Evolutionary conservation across 2,797 vertebrate genomes (phyloP).

Genomic region (Muraenolepis orangiensis): DNA sequence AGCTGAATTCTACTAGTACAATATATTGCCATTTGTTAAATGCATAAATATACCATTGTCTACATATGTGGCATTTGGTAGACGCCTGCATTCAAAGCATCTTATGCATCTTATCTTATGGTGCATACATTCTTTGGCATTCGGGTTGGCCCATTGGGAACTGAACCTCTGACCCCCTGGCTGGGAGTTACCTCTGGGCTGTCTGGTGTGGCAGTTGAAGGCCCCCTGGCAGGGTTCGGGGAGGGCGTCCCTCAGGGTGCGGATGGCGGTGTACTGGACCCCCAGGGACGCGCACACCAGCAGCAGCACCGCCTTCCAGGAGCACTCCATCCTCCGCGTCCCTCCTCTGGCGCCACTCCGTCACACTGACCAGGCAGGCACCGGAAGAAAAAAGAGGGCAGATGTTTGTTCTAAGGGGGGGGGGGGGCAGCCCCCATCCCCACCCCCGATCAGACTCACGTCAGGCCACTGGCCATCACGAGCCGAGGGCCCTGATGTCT

Average conservation of each 20-base stretch:
- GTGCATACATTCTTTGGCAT: neutral
- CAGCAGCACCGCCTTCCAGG: conserved; percentile 80
- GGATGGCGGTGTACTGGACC: conserved; percentile 81
- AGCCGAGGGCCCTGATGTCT: neutral
- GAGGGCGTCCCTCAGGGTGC: conserved; percentile 73
- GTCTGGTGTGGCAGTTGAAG: conserved; percentile 65
- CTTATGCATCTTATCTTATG: neutral
- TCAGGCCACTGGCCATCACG: neutral
- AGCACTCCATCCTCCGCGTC: conserved; percentile 76
- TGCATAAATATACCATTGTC: neutral
- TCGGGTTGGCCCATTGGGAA: neutral
- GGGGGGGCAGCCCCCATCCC: neutral
- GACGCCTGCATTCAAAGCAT: neutral
- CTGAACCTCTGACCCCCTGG: neutral
- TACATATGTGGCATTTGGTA: neutral
- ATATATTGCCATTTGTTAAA: neutral
- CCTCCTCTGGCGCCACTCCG: neutral
- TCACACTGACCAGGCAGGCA: conserved; percentile 7
- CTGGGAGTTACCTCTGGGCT: conserved; percentile 62
- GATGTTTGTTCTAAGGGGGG: too few relatives aligned
- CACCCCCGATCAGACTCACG: neutral
- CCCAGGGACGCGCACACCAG: conserved; percentile 76
- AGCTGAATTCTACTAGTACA: neutral
- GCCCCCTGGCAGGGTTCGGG: conserved; percentile 68
- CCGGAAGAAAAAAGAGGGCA: neutral